Conservation (phyloP, 1,140 invertebrate species). For the Asobara japonica region DNA sequence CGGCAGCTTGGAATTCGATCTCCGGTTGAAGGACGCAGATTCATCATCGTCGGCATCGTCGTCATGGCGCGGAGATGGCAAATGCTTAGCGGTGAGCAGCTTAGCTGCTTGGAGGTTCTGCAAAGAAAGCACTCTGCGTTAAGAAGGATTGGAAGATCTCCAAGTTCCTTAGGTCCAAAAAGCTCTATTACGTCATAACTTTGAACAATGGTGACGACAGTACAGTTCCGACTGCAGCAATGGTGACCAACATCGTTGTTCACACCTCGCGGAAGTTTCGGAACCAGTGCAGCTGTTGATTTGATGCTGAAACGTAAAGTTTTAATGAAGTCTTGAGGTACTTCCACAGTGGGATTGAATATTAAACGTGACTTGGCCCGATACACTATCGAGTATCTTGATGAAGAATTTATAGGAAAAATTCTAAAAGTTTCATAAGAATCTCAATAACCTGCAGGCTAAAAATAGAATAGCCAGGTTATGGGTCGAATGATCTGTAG, state of each 20-base stretch:
- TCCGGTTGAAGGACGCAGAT: neutral
- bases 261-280: slow-evolving; percentile 33
- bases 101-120: slow-evolving; percentile 32
- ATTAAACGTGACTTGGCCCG: no score
- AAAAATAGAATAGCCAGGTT: slow-evolving; percentile 45
- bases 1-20: neutral
- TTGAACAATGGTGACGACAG: slow-evolving; percentile 42
- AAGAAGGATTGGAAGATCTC: neutral
- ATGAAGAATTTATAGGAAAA: no score
- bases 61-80: slow-evolving; percentile 33
- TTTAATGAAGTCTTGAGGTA: no score
- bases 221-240: slow-evolving; percentile 40
- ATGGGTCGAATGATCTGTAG: slow-evolving; percentile 24
- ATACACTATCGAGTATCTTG: no score
- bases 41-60: neutral
- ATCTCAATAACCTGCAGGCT: slow-evolving; percentile 38
- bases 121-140: neutral
- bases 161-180: neutral
- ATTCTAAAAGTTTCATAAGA: neutral
- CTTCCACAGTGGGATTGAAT: no score
- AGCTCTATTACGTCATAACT: slow-evolving; percentile 23
- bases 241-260: slow-evolving; percentile 42
- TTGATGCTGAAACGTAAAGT: slow-evolving; percentile 36
- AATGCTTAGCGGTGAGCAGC: slow-evolving; percentile 24
- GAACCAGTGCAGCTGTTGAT: neutral